phyloP scores from a whole-genome alignment of 2,888 invertebrate genomes.

The Thera britannica region DNA sequence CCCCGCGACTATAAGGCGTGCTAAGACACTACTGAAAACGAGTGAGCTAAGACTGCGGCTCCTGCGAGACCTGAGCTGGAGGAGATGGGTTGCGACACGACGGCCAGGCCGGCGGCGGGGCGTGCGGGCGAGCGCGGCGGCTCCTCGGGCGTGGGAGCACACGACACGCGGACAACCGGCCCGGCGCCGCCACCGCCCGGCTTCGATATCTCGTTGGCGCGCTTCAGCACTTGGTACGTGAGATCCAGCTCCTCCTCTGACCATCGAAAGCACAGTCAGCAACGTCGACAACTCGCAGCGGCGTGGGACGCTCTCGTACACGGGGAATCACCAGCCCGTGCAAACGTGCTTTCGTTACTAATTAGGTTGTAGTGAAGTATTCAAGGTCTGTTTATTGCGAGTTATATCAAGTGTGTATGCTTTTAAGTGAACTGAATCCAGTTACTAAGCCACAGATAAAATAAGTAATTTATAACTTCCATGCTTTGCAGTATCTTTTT shows the following conservation, averaged over 20 bases:
- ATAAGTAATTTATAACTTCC: neutral
- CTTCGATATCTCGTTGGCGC: conserved; percentile 94
- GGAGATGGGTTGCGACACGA: conserved; percentile 87
- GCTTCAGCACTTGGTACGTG: conserved; percentile 97
- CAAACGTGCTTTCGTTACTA: conserved; percentile 26
- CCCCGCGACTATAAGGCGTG: conserved; percentile 79
- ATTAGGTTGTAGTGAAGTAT: neutral
- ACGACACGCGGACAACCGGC: conserved; percentile 77
- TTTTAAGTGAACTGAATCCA: neutral
- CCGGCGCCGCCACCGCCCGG: conserved; percentile 79
- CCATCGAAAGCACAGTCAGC: conserved; percentile 75
- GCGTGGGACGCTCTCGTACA: conserved; percentile 17
- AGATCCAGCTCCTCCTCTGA: conserved; percentile 92
- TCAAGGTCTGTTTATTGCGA: no score
- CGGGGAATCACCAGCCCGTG: conserved; percentile 7
- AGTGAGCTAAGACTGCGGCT: conserved; percentile 74
- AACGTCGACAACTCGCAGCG: conserved; percentile 33
- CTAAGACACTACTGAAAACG: conserved; percentile 82
- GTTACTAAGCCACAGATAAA: no score
- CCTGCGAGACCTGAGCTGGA: conserved; percentile 88
- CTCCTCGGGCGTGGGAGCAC: conserved; percentile 43
- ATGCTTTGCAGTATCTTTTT: neutral
- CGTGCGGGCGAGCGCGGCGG: conserved; percentile 78
- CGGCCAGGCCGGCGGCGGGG: conserved; percentile 84
- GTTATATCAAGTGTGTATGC: neutral